A percentile compares a stretch with the other conserved stretches of the same genome.
Evolutionary conservation across 2,113 vertebrate species (phyloP).

Genomic region (Scomber scombrus): DNA sequence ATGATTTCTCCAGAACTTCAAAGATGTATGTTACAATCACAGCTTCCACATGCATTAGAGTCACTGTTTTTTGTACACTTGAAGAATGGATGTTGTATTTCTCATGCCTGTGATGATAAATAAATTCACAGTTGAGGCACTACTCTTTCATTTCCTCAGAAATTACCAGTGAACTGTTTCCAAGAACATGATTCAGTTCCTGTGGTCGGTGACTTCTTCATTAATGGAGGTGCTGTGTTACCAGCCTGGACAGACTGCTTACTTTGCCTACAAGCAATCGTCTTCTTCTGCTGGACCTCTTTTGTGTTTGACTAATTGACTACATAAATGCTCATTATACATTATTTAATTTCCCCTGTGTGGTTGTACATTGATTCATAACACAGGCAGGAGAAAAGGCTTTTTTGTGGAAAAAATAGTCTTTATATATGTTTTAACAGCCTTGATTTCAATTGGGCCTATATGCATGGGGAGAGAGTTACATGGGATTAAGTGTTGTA

Average conservation of each 20-base stretch:
- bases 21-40: constrained; percentile 29
- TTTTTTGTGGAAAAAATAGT: not conserved
- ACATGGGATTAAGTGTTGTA: not conserved
- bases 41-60: not conserved
- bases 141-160: not conserved
- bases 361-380: not conserved
- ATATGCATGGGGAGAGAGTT: not conserved
- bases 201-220: constrained; percentile 45
- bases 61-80: not conserved
- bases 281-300: constrained; percentile 23
- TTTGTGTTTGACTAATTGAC: constrained; percentile 30
- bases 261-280: constrained; percentile 31
- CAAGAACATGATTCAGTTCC: not conserved
- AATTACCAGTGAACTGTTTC: not conserved
- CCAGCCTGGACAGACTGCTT: constrained; percentile 21
- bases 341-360: constrained; percentile 18
- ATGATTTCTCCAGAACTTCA: constrained; percentile 52
- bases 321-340: constrained; percentile 17
- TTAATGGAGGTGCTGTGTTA: constrained; percentile 52
- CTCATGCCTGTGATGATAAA: too few relatives aligned
- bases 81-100: not conserved
- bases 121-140: not conserved
- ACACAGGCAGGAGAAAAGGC: not conserved
- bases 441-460: not conserved
- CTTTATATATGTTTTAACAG: not conserved